phyloP scores from a whole-genome alignment of 2,113 vertebrate species.

The Passer montanus region DNA sequence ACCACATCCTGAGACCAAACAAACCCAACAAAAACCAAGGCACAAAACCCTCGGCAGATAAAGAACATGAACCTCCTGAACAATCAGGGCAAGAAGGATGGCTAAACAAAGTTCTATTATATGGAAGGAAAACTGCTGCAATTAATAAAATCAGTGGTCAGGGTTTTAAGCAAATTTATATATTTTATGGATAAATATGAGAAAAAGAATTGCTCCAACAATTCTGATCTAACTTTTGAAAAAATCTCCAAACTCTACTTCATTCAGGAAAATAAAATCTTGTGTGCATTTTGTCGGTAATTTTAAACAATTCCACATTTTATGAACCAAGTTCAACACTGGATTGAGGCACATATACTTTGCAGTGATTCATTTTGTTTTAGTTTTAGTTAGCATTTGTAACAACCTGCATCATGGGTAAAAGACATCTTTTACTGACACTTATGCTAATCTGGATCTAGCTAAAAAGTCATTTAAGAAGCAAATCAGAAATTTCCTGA shows the following conservation, averaged over 20 bases:
- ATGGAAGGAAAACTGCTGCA: neutral
- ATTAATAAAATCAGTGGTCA: neutral
- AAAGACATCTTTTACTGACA: neutral
- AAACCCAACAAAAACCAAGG: neutral
- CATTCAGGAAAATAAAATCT: neutral
- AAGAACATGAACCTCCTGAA: neutral
- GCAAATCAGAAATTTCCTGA: neutral
- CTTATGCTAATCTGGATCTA: neutral
- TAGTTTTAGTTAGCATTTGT: neutral
- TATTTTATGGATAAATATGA: neutral
- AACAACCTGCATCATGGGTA: neutral
- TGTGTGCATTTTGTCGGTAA: neutral
- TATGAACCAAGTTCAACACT: neutral
- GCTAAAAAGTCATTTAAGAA: neutral
- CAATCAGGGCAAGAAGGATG: neutral
- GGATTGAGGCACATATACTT: neutral
- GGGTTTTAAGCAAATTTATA: neutral
- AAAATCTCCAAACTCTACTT: neutral
- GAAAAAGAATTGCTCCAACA: neutral
- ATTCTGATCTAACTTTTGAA: neutral
- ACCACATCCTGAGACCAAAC: neutral
- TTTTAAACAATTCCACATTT: neutral
- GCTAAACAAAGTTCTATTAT: neutral
- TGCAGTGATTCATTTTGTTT: neutral
- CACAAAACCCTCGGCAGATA: neutral